Evolutionary conservation across 2,888 invertebrate genomes (phyloP).

Genomic region (Myopa testacea): DNA sequence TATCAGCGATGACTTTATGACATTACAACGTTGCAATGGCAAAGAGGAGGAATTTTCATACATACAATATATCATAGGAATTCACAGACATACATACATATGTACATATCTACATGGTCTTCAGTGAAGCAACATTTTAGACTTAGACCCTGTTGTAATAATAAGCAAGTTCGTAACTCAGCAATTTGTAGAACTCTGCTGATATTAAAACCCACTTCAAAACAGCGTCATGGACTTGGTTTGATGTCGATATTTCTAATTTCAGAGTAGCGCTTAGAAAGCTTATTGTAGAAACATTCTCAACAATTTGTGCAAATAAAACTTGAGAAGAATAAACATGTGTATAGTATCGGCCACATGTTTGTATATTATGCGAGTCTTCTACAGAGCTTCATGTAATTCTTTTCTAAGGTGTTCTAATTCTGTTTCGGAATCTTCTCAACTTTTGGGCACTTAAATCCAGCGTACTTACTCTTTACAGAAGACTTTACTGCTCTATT

Average conservation of each 20-base stretch:
- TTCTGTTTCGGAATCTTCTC: neutral
- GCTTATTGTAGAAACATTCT: neutral
- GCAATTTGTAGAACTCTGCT: neutral
- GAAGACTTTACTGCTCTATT: neutral
- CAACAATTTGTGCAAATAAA: constrained; percentile 3
- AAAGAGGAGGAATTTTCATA: too few species aligned
- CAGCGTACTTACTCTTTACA: neutral
- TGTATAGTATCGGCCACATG: neutral
- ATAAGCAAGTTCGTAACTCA: too few species aligned
- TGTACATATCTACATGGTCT: too few species aligned
- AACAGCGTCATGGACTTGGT: neutral
- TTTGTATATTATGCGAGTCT: neutral
- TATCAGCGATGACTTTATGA: too few species aligned
- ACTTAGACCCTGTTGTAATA: too few species aligned
- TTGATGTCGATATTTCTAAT: neutral
- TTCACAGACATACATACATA: too few species aligned
- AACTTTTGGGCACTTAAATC: neutral
- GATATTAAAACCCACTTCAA: neutral
- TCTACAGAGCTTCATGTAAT: too few species aligned
- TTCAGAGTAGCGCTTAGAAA: neutral
- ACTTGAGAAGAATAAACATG: neutral
- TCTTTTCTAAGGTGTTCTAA: neutral
- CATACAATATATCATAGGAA: too few species aligned
- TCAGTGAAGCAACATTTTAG: too few species aligned
- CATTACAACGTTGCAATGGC: too few species aligned